These are phyloP conservation scores for Venturia canescens DNA, from an alignment of 1,140 invertebrate genomes.

Conservation along the genomic window DNA sequence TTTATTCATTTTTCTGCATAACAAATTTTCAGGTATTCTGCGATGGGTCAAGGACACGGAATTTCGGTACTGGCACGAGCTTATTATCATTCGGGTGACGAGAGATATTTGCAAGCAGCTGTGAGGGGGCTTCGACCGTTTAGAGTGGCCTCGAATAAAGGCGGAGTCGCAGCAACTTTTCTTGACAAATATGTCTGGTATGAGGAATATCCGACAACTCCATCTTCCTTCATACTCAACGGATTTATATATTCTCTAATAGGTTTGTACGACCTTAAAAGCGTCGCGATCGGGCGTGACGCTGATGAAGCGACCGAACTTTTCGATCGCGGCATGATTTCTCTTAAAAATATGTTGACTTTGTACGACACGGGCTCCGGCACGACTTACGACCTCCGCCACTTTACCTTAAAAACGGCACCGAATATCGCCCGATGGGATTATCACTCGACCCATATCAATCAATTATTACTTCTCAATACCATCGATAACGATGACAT, in stretches of 20 bases:
- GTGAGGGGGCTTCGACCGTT: constrained; percentile 89
- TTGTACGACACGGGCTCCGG: constrained; percentile 97
- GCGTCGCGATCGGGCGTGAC: constrained; percentile 80
- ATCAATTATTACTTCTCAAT: constrained; percentile 93
- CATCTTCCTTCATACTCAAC: constrained; percentile 97
- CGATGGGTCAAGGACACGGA: constrained; percentile 98
- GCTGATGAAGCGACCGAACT: constrained; percentile 83
- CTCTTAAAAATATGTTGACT: constrained; percentile 92
- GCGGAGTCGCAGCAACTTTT: constrained; percentile 92
- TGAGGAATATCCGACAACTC: constrained; percentile 98
- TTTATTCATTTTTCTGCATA: background rate
- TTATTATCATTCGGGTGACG: constrained; percentile 88
- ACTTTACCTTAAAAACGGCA: constrained; percentile 91
- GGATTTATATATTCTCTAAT: constrained; percentile 99
- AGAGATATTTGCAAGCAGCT: constrained; percentile 88
- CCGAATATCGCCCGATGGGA: constrained; percentile 97
- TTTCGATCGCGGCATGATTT: constrained; percentile 91
- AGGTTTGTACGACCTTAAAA: constrained; percentile 95
- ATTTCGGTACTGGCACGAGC: constrained; percentile 95
- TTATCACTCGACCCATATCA: constrained; percentile 98
- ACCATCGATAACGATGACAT: constrained; percentile 92
- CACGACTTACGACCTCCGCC: constrained; percentile 97
- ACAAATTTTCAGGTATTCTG: constrained; percentile 87
- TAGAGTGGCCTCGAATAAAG: constrained; percentile 81
- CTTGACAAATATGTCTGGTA: constrained; percentile 91